Evolutionary conservation across 2,797 vertebrate genomes (phyloP), one percentile per base, ranked within the genome.

Genomic region (Labroides dimidiatus): DNA sequence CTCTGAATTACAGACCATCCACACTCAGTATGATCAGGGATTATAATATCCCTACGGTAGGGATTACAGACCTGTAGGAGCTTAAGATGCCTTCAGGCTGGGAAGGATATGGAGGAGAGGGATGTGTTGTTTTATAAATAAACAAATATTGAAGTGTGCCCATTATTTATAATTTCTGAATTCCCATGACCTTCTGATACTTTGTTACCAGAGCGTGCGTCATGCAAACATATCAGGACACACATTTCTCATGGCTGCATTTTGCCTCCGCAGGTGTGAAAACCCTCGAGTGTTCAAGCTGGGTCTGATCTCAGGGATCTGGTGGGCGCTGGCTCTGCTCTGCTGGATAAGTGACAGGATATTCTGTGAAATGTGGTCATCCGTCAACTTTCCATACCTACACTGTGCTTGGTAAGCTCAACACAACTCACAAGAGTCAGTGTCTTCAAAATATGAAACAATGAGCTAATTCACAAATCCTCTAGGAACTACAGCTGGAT

Each of bases 331-430:
- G 20, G 97, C 96, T 39, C 93, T 99, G 72, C 93, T 96, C 73
- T 99, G 97, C 90, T 99, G 98, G 97, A 95, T 99, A 90, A 98
- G 97, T 30, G 98, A 99, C 92, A 94, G 95, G 84, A 97, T 88
- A 1, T 99, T 98, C 93, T 99, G 98, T 63, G 98, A 99, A 87
- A 96, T 97, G 89, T 96, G 97, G 94, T 97, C 97, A 0, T 96
- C 96, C 8, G 95, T 99, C 86, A 99, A 99, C 93, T 99, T 99
- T 37, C 97, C 97, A 0, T 99, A 98, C 84, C 89, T 99, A 69
- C 98, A 99, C 89, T 99, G 97, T 42, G 95, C 95, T 55, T 99
- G 97, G 97, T 99, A 87, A 96, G 96, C 82, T 43, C 72, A 23
- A 45, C 6, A 37, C 37, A 15, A 11, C 49, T 53, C 12, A 1